Base-by-base conservation (phyloP, 2,113 vertebrate genomes). In the Scolopax mira region DNA sequence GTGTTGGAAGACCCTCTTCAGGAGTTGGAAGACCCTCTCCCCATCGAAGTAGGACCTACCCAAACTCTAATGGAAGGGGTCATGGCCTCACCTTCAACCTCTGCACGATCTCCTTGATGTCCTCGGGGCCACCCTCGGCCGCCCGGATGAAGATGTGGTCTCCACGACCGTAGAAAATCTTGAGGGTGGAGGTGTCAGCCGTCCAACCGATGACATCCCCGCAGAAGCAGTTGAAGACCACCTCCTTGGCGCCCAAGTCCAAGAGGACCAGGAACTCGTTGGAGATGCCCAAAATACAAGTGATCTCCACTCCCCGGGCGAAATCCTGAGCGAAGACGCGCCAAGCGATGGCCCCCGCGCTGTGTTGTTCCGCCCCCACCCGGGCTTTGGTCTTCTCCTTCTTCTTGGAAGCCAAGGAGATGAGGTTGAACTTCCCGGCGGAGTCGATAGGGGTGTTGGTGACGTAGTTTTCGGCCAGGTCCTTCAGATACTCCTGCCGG, bases 181-280 rank as follows among this genome's bases (percentile, higher is more conserved):
- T 99, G 25, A 99, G 42, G 1, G 98, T 79, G 17, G 98, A 78
- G 0, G 97, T 89, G n/a, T 99, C 99, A 0, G 98, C 98, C 0
- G 98, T 99, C 99, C 99, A 99, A 18, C 99, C 99, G 1, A 99
- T 99, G 72, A 99, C 98, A 1, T 99, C 99, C 1, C 98, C 98
- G 5, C 99, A 99, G 96, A 99, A 99, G 89, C 99, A 99, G 90
- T 99, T 98, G 62, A 99, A 99, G 7, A 99, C 99, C 64, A 99
- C 99, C 39, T 99, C 99, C 94, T 99, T 99, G 89, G 98, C 98
- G 22, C 31, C 88, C 4, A 98, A 92, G 91, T 99, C 99, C 15
- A 98, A 66, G 15, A 99, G 91, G 16, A 99, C 98, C 22, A 99
- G 64, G 1, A 99, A 98, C 46, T 99, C 99, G 0, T 97, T 98